These are phyloP conservation scores for Zaprionus inermis DNA, from an alignment of 1,140 invertebrate genomes.

Conservation along the genomic window DNA sequence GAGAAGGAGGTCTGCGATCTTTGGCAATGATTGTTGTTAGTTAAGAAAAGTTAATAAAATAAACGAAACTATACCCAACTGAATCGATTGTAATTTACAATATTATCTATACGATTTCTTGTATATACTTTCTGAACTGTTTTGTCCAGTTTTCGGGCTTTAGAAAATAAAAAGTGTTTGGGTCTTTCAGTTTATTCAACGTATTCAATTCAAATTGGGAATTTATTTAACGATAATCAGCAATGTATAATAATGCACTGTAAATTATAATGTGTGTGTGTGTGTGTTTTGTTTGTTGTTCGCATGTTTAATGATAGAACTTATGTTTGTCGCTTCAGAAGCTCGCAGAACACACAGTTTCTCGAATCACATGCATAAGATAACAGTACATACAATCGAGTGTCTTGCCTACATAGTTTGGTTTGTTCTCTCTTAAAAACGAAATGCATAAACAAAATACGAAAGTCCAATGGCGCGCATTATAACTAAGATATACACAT, in stretches of 20 bases:
- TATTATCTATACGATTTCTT: not conserved
- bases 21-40: constrained; percentile 50
- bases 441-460: constrained; percentile 38
- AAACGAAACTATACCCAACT: constrained; percentile 11
- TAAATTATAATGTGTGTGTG: constrained; percentile 66
- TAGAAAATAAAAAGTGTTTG: constrained; percentile 21
- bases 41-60: constrained; percentile 50
- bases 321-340: constrained; percentile 51
- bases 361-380: constrained; percentile 7
- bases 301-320: constrained; percentile 37
- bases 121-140: too few relatives aligned
- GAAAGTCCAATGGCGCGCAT: constrained; percentile 9
- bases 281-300: constrained; percentile 2
- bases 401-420: constrained; percentile 1
- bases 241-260: constrained; percentile 80
- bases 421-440: not conserved
- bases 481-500: constrained; percentile 21
- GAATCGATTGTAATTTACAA: not conserved
- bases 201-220: constrained; percentile 75
- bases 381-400: constrained; percentile 17
- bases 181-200: constrained; percentile 59
- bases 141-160: not conserved
- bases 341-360: constrained; percentile 23
- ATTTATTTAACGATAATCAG: constrained; percentile 81
- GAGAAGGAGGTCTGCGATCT: too few relatives aligned